Percentiles rank a stretch among this genome's conserved stretches.
Conservation (phyloP, 2,888 invertebrate species). For the Neuroscelio doddi region DNA sequence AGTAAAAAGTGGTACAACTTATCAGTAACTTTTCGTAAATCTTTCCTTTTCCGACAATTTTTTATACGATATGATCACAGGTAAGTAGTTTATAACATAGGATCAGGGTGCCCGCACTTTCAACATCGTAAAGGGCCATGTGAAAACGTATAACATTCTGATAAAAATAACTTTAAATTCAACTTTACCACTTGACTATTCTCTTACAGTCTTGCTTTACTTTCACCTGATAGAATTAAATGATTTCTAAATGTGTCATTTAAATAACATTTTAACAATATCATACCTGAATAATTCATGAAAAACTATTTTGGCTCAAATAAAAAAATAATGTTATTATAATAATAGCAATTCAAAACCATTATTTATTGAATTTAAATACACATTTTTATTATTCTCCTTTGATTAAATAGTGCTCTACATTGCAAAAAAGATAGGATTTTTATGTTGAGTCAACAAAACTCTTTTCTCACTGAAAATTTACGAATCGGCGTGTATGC, state of each 20-base stretch:
- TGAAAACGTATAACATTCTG: conserved; percentile 30
- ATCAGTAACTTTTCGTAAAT: not conserved
- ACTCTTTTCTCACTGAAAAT: conserved; percentile 35
- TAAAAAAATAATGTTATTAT: too few relatives aligned
- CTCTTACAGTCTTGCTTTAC: not conserved
- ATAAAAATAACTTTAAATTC: conserved; percentile 36
- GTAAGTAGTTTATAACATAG: conserved; percentile 4
- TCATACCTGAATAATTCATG: too few relatives aligned
- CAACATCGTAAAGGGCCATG: conserved; percentile 20
- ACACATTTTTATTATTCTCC: too few relatives aligned
- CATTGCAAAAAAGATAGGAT: conserved; percentile 7
- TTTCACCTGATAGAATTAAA: too few relatives aligned
- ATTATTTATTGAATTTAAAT: too few relatives aligned
- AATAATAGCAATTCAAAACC: too few relatives aligned
- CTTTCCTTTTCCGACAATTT: not conserved
- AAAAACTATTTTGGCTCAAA: too few relatives aligned
- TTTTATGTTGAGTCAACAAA: conserved; percentile 39
- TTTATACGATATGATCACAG: not conserved
- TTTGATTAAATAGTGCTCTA: too few relatives aligned
- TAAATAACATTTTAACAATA: too few relatives aligned
- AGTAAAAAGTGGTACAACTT: not conserved
- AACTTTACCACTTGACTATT: conserved; percentile 36
- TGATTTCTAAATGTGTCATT: conserved; percentile 15
- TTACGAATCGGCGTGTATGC: conserved; percentile 40
- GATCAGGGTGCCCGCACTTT: conserved; percentile 12